A percentile compares a stretch with the other conserved stretches of the same genome.
These are phyloP conservation scores for Semicossyphus pulcher DNA, from an alignment of 2,113 vertebrate species.

Conservation along the genomic window DNA sequence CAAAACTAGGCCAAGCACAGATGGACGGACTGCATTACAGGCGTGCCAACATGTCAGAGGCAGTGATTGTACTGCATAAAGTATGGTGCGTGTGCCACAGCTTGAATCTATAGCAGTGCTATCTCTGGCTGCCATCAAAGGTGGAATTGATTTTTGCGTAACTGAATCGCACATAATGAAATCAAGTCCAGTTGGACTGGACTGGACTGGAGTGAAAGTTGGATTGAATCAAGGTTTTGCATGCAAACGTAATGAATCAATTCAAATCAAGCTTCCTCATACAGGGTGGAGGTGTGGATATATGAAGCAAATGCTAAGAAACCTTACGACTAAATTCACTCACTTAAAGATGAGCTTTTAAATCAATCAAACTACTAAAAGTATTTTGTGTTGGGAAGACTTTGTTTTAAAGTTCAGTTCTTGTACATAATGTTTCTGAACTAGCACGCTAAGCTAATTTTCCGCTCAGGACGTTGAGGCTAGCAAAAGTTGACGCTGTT, in stretches of 20 bases:
- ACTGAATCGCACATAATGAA: not conserved
- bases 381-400: too few relatives aligned
- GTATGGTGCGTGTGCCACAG: conserved; percentile 41
- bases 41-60: conserved; percentile 59
- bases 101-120: conserved; percentile 43
- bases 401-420: too few relatives aligned
- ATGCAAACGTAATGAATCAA: not conserved
- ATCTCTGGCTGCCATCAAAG: conserved; percentile 47
- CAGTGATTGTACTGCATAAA: conserved; percentile 63
- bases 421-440: too few relatives aligned
- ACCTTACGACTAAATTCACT: too few relatives aligned
- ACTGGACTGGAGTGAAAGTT: not conserved
- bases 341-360: too few relatives aligned
- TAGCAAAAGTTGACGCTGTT: too few relatives aligned
- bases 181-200: conserved; percentile 14
- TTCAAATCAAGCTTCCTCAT: not conserved
- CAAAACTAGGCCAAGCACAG: conserved; percentile 74
- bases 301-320: too few relatives aligned
- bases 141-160: conserved; percentile 16
- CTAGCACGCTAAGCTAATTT: too few relatives aligned
- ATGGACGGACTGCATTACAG: conserved; percentile 63
- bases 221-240: conserved; percentile 6
- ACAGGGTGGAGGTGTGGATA: too few relatives aligned
- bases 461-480: too few relatives aligned
- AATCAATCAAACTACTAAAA: too few relatives aligned